Conservation (phyloP, 2,888 invertebrate genomes). For the Germaria angustata region DNA sequence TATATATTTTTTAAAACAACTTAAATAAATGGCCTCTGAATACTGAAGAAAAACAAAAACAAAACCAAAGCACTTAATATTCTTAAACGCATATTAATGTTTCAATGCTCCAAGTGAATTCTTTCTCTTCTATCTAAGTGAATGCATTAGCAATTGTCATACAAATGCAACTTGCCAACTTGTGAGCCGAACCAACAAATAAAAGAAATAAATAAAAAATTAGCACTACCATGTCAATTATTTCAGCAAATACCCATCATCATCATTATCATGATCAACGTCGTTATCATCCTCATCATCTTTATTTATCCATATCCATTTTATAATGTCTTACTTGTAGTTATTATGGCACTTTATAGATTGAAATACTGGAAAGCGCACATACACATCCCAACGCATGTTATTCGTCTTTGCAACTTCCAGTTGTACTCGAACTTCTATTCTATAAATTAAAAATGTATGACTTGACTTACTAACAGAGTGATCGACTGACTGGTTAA, state of each 20-base stretch:
- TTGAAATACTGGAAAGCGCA: not conserved
- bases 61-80: not conserved
- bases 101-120: not conserved
- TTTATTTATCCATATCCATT: slow-evolving; percentile 22
- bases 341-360: slow-evolving; percentile 23
- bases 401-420: not conserved
- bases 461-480: slow-evolving; percentile 52
- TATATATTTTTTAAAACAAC: not conserved
- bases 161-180: slow-evolving; percentile 15
- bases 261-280: not conserved
- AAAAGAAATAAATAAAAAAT: not conserved
- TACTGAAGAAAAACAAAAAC: not conserved
- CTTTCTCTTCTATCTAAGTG: not conserved
- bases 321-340: slow-evolving; percentile 33
- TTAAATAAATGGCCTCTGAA: not conserved
- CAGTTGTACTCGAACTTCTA: not conserved
- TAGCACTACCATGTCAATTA: slow-evolving; percentile 54
- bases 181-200: not conserved
- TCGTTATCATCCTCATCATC: not conserved
- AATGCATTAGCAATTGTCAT: slow-evolving; percentile 10
- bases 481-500: slow-evolving; percentile 63
- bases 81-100: not conserved
- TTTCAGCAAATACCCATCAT: slow-evolving; percentile 33
- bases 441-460: not conserved
- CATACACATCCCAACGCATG: not conserved